Evolutionary conservation across 2,888 invertebrate species (phyloP), one percentile per base, ranked within the genome.

Genomic region (Fissipunctia ypsillon): DNA sequence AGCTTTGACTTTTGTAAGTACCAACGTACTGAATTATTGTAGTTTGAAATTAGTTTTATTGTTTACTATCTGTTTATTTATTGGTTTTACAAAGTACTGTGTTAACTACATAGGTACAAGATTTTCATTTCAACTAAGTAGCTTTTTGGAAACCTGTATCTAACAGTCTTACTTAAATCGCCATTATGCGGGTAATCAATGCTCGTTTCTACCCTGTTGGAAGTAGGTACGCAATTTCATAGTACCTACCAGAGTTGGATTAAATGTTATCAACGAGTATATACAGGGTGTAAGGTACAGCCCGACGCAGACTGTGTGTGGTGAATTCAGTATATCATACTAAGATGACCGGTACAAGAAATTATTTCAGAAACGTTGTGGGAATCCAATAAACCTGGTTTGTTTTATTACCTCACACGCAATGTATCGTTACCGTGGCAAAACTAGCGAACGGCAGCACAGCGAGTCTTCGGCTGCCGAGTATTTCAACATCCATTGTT

Each of bases 31-130:
- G 54, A 81, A 64, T 45, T 73, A 75, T 73, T 61, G 43, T 67
- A 74, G 28, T 86, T 81, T 60, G 43, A 68, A 50, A 64, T 52
- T 64, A 69, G 52, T 73, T 85, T 64, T 43, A 68, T 84, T 61
- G 61, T 64, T 66, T 66, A 38, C 28, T 14, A 28, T 12, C 22
- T 25, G n/a, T 60, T 38, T 41, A n/a, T 41, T 59, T 38, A 50
- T 56, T 43, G 31, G 38, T 48, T 75, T 76, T 28, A n/a, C 22
- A 19, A 59, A 41, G 28, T 0, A 22, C 28, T 43, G 38, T 56
- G 19, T 43, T 6, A 56, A 43, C 22, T 45, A n/a, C 25, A 38
- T 19, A 43, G 22, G 50, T 63, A 48, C 0, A 48, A 16, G 31
- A 56, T 31, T 31, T 57, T 59, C 10, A 64, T 56, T 31, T 59